These are phyloP conservation scores for Hybognathus amarus DNA, from an alignment of 2,797 vertebrate species.

Conservation along the genomic window DNA sequence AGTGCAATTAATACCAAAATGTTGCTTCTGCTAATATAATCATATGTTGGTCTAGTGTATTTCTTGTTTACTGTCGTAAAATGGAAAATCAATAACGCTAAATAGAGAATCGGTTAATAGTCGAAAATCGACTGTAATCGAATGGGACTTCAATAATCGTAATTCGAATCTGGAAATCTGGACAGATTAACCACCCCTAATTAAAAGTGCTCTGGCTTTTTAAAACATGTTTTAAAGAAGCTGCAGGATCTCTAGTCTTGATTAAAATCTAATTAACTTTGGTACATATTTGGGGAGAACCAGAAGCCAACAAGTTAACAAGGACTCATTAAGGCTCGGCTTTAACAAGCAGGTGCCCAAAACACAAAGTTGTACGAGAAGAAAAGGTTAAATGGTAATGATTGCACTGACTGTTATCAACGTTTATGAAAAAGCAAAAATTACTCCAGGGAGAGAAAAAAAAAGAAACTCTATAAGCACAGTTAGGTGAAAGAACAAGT, in stretches of 20 bases:
- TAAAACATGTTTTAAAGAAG: too few relatives aligned
- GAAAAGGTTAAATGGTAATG: slow-evolving; percentile 26
- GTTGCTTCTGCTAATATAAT: too few relatives aligned
- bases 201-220: slow-evolving; percentile 18
- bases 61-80: too few relatives aligned
- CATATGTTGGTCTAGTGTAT: too few relatives aligned
- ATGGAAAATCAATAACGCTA: too few relatives aligned
- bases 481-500: slow-evolving; percentile 6
- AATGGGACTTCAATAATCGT: too few relatives aligned
- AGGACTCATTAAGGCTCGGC: background rate
- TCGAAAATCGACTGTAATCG: too few relatives aligned
- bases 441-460: background rate
- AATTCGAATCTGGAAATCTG: too few relatives aligned
- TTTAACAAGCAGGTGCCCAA: slow-evolving; percentile 33
- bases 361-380: background rate
- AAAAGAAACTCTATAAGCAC: background rate
- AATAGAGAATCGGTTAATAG: too few relatives aligned
- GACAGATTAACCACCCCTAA: too few relatives aligned
- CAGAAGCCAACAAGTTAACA: slow-evolving; percentile 25
- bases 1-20: too few relatives aligned
- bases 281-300: slow-evolving; percentile 34
- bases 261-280: slow-evolving; percentile 22
- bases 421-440: slow-evolving; percentile 14
- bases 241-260: too few relatives aligned
- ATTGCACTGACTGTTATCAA: background rate